Conservation (phyloP, 2,888 invertebrate genomes). For the Acrobeloides nanus region DNA sequence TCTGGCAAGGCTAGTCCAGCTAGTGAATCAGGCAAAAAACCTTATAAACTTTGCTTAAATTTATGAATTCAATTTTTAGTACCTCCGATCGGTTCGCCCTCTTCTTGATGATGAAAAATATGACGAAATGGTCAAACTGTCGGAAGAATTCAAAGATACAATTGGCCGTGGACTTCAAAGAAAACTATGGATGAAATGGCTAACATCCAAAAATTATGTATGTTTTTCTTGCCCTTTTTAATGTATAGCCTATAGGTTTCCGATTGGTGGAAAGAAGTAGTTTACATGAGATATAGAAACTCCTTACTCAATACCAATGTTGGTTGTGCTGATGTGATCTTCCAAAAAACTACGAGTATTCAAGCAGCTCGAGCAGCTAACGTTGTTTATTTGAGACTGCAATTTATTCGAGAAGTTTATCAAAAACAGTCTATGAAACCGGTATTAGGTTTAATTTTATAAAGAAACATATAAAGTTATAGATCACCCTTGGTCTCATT, state of each 20-base stretch:
- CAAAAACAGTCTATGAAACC: constrained; percentile 28
- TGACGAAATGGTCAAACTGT: constrained; percentile 20
- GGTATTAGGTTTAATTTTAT: no score
- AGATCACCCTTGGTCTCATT: no score
- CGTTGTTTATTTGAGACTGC: constrained; percentile 29
- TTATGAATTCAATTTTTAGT: no score
- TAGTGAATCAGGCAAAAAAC: no score
- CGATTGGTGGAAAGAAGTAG: constrained; percentile 47
- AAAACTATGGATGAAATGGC: constrained; percentile 45
- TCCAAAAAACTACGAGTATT: constrained; percentile 16
- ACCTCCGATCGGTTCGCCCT: constrained; percentile 35
- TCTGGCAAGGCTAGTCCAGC: no score
- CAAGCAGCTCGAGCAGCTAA: constrained; percentile 44
- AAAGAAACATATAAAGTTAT: no score
- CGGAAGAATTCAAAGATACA: constrained; percentile 33
- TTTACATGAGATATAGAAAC: constrained; percentile 41
- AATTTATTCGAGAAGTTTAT: constrained; percentile 33
- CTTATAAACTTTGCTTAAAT: no score
- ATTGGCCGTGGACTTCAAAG: constrained; percentile 31
- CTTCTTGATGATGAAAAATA: constrained; percentile 32
- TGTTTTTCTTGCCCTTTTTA: not conserved
- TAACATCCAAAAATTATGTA: constrained; percentile 37
- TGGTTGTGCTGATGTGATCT: constrained; percentile 35
- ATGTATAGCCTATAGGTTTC: constrained; percentile 23
- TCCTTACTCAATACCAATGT: constrained; percentile 39